Percentiles rank a stretch among this genome's conserved stretches.
Evolutionary conservation across 2,888 invertebrate species (phyloP).

Genomic region (Coenonympha glycerion): DNA sequence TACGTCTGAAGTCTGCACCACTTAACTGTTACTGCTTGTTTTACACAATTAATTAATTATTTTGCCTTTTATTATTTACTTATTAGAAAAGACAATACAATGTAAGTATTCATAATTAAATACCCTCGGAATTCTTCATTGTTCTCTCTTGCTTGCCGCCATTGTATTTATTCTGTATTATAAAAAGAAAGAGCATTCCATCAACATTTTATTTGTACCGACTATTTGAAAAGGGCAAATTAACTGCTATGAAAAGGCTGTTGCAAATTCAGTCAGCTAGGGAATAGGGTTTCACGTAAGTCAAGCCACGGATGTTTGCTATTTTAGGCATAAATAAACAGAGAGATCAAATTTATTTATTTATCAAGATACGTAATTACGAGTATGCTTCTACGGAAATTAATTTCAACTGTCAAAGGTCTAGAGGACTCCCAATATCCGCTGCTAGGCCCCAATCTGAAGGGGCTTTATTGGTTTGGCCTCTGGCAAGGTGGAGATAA

Average conservation of each 20-base stretch:
- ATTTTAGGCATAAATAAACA: no score
- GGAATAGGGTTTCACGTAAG: no score
- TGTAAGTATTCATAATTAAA: background rate
- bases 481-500: slow-evolving; percentile 41
- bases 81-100: no score
- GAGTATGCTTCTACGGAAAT: slow-evolving; percentile 22
- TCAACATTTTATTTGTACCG: background rate
- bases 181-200: background rate
- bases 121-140: background rate
- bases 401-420: slow-evolving; percentile 33
- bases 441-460: slow-evolving; percentile 51
- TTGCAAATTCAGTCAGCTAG: no score
- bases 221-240: background rate
- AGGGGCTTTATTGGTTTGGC: slow-evolving; percentile 46
- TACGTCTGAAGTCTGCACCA: no score
- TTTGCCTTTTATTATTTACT: no score
- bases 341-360: no score
- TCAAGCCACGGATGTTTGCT: no score
- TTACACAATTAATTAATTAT: no score
- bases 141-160: background rate
- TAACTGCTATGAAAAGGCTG: no score
- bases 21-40: no score
- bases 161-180: background rate
- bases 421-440: slow-evolving; percentile 49
- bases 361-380: no score